Evolutionary conservation across 2,888 invertebrate genomes (phyloP).

Genomic region (Sabatieria punctata): DNA sequence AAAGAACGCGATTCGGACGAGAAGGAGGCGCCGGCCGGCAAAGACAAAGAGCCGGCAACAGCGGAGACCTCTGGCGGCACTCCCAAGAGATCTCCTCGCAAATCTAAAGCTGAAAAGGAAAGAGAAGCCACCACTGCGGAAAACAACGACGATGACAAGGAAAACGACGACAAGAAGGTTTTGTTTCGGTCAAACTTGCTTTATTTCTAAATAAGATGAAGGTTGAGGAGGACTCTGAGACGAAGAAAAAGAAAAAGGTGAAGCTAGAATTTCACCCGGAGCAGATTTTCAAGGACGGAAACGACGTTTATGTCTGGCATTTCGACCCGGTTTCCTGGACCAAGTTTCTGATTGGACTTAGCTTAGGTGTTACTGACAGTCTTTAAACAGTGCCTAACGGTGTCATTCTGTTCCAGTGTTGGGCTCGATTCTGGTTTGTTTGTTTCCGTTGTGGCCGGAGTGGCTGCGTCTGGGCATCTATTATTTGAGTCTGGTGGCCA

Average conservation of each 20-base stretch:
- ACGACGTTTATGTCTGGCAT: constrained; percentile 51
- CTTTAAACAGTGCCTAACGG: no score
- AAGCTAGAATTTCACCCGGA: constrained; percentile 92
- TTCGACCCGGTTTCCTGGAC: constrained; percentile 39
- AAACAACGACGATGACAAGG: constrained; percentile 18
- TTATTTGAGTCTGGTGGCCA: constrained; percentile 83
- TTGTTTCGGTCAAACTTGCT: constrained; percentile 4
- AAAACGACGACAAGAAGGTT: constrained; percentile 15
- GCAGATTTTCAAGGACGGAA: constrained; percentile 76
- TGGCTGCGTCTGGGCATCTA: constrained; percentile 66
- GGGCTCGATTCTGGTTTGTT: constrained; percentile 80
- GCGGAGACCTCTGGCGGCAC: constrained; percentile 9
- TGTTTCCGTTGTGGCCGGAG: constrained; percentile 98
- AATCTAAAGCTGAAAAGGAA: constrained; percentile 11
- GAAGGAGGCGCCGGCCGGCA: constrained; percentile 33
- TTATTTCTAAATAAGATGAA: constrained; percentile 22
- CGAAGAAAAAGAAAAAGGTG: constrained; percentile 67
- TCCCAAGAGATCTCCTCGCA: constrained; percentile 6
- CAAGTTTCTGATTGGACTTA: constrained; percentile 38
- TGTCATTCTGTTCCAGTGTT: constrained; percentile 51
- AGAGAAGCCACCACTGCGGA: constrained; percentile 15
- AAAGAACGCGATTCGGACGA: constrained; percentile 33
- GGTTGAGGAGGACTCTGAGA: constrained; percentile 36
- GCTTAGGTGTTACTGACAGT: constrained; percentile 25
- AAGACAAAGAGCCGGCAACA: constrained; percentile 40